These are phyloP conservation scores for Pseudoips prasinana DNA, from an alignment of 2,888 invertebrate species.

Conservation along the genomic window DNA sequence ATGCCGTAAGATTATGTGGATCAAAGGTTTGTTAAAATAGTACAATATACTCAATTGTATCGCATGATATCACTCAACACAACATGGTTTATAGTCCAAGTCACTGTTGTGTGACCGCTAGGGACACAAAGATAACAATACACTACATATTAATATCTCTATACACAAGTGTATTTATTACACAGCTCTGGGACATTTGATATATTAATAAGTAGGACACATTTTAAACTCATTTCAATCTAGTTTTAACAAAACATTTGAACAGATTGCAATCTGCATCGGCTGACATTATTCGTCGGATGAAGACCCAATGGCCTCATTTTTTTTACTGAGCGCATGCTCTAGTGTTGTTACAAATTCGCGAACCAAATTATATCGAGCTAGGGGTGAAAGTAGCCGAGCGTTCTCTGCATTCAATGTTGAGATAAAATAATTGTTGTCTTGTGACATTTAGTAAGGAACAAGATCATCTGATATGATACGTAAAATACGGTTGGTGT, in stretches of 20 bases:
- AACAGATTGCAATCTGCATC: constrained; percentile 44
- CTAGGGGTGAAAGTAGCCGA: constrained; percentile 58
- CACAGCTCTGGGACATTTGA: constrained; percentile 15
- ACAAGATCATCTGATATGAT: constrained; percentile 32
- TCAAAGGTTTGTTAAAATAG: too few relatives aligned
- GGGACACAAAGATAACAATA: constrained; percentile 35
- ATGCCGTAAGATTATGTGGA: too few relatives aligned
- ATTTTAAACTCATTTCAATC: constrained; percentile 31
- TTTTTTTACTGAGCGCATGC: constrained; percentile 52
- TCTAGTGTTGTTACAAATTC: constrained; percentile 62
- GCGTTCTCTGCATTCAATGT: constrained; percentile 64
- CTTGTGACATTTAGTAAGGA: constrained; percentile 31
- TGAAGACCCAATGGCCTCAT: constrained; percentile 66
- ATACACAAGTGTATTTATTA: constrained; percentile 23
- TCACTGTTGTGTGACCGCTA: constrained; percentile 19
- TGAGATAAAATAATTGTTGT: constrained; percentile 40
- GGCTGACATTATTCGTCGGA: constrained; percentile 48
- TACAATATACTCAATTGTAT: not conserved
- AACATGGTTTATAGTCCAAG: constrained; percentile 12
- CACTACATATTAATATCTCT: too few relatives aligned
- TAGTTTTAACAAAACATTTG: constrained; percentile 30
- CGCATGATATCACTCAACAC: not conserved
- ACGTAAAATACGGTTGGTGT: constrained; percentile 19
- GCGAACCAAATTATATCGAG: constrained; percentile 54
- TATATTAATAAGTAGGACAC: constrained; percentile 18